These are phyloP conservation scores for Sclerodermus sp. DNA, from an alignment of 2,888 invertebrate species.

Conservation along the genomic window DNA sequence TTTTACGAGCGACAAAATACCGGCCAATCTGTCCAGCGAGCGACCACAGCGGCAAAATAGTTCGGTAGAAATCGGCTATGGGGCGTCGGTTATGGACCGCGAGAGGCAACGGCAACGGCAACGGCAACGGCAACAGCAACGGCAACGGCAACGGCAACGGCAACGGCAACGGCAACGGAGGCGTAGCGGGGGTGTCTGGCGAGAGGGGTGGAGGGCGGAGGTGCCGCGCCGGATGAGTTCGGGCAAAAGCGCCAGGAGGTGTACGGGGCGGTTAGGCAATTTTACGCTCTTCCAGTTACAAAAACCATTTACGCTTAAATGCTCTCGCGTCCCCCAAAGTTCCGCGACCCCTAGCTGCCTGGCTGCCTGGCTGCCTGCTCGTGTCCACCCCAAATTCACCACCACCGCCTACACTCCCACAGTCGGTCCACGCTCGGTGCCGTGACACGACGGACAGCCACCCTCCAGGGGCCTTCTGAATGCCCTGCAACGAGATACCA, in stretches of 20 bases:
- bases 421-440: constrained; percentile 16
- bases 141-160: constrained; percentile 35
- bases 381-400: constrained; percentile 24
- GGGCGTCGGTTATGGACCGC: constrained; percentile 23
- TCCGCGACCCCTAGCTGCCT: constrained; percentile 32
- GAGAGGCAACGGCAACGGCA: constrained; percentile 5
- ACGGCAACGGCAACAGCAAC: constrained; percentile 27
- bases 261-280: constrained; percentile 54
- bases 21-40: constrained; percentile 48
- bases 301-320: constrained; percentile 57
- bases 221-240: constrained; percentile 37
- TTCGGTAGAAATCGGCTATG: constrained; percentile 44
- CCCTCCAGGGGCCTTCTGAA: constrained; percentile 31
- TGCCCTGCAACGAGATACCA: constrained; percentile 32
- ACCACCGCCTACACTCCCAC: constrained; percentile 13
- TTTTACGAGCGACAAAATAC: constrained; percentile 52
- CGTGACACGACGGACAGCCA: constrained; percentile 33
- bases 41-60: constrained; percentile 49
- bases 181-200: too few species aligned
- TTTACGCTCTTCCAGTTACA: constrained; percentile 57
- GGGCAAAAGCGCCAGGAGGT: constrained; percentile 43
- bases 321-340: constrained; percentile 43
- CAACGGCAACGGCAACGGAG: constrained; percentile 6
- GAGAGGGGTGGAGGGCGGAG: constrained; percentile 10
- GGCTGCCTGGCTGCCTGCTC: constrained; percentile 6